These are phyloP conservation scores for Drosophila limbata DNA, from an alignment of 2,888 invertebrate species.

Conservation along the genomic window DNA sequence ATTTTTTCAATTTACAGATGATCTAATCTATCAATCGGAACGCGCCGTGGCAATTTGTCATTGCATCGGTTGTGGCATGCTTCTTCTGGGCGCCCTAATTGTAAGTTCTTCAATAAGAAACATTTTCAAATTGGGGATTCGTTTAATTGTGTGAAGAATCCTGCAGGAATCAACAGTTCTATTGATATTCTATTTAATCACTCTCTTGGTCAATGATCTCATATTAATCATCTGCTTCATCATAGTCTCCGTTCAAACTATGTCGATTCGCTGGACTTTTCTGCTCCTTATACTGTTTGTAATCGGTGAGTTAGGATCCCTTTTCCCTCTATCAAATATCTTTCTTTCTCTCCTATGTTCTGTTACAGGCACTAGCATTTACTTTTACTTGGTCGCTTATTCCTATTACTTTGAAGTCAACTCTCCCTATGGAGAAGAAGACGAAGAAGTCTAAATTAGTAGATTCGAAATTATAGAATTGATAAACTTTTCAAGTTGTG, in stretches of 20 bases:
- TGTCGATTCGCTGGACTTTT: accelerated
- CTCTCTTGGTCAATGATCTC: conserved; percentile 41
- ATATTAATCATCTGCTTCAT: conserved; percentile 14
- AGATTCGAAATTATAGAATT: background rate
- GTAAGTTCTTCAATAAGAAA: conserved; percentile 40
- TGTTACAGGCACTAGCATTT: conserved; percentile 30
- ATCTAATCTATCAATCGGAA: conserved; percentile 25
- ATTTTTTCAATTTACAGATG: conserved; percentile 12
- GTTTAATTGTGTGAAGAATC: background rate
- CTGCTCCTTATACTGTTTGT: accelerated
- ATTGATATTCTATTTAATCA: conserved; percentile 63
- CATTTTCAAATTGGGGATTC: no score
- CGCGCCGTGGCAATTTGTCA: conserved; percentile 67
- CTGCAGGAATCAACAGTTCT: conserved; percentile 53
- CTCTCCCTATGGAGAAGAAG: background rate
- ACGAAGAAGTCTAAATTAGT: conserved; percentile 6
- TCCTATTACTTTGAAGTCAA: conserved; percentile 38
- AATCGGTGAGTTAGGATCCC: conserved; percentile 21
- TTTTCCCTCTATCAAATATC: no score
- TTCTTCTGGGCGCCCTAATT: conserved; percentile 51
- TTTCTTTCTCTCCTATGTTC: background rate
- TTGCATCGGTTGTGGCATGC: conserved; percentile 56
- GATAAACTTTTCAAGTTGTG: background rate
- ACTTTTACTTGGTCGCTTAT: conserved; percentile 54
- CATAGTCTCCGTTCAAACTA: background rate